Percentiles rank a stretch among this genome's conserved stretches.
phyloP scores from a whole-genome alignment of 2,113 vertebrate species.

The Xiphophorus couchianus region DNA sequence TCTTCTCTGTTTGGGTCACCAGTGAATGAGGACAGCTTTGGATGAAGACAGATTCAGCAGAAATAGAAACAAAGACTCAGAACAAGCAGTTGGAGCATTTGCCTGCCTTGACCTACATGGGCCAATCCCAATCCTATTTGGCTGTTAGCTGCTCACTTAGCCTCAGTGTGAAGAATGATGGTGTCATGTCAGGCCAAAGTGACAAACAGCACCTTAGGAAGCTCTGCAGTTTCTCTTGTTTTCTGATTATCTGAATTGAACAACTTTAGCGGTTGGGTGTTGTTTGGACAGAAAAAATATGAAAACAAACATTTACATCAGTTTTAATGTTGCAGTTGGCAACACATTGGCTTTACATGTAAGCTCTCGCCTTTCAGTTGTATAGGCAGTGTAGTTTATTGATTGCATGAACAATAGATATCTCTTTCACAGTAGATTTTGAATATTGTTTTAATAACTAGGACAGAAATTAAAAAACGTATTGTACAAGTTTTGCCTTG shows the following conservation, averaged over 20 bases:
- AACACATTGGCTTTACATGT: no score
- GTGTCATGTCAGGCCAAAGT: slow-evolving; percentile 15
- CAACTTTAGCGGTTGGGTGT: neutral
- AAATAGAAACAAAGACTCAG: neutral
- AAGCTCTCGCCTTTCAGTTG: neutral
- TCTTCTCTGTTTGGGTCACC: neutral
- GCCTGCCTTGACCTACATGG: slow-evolving; percentile 24
- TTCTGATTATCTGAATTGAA: neutral
- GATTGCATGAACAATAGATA: neutral
- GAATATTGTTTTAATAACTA: neutral
- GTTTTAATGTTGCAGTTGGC: no score
- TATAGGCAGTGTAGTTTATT: neutral
- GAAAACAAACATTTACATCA: no score
- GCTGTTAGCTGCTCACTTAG: slow-evolving; percentile 19
- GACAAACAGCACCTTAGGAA: neutral
- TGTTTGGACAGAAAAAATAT: neutral
- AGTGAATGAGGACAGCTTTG: neutral
- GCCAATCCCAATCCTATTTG: slow-evolving; percentile 42
- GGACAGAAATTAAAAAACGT: neutral
- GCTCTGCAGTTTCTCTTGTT: neutral
- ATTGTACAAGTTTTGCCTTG: neutral
- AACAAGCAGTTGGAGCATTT: neutral
- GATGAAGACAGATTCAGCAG: neutral
- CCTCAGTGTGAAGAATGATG: slow-evolving; percentile 11
- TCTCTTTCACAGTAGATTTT: neutral